phyloP scores from a whole-genome alignment of 2,888 invertebrate species.

The Macaria notata region DNA sequence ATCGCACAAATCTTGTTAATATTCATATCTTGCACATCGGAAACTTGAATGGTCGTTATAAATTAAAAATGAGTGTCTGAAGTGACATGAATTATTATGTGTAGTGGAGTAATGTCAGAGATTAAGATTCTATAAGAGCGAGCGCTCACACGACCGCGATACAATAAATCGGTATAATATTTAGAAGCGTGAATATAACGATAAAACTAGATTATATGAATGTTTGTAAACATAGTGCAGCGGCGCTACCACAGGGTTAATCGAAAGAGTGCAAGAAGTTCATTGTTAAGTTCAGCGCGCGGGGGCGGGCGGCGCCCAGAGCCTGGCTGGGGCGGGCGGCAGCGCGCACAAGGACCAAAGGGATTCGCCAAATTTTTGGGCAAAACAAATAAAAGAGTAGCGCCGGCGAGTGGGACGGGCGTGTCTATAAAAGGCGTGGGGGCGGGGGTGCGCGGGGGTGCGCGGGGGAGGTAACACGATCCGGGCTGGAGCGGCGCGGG shows the following conservation, averaged over 20 bases:
- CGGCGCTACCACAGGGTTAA: slow-evolving; percentile 49
- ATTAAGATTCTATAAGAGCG: neutral
- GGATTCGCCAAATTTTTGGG: slow-evolving; percentile 75
- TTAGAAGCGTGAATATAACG: slow-evolving; percentile 35
- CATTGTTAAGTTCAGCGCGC: slow-evolving; percentile 73
- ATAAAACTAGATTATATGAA: slow-evolving; percentile 59
- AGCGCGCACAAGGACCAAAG: slow-evolving; percentile 44
- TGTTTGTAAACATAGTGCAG: slow-evolving; percentile 68
- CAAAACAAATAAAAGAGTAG: slow-evolving; percentile 78
- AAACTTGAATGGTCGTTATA: neutral
- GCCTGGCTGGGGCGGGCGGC: slow-evolving; percentile 57
- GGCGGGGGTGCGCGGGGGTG: slow-evolving; percentile 81
- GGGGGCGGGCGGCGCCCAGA: slow-evolving; percentile 40
- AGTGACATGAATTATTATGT: neutral
- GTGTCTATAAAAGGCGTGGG: slow-evolving; percentile 81
- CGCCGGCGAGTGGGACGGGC: slow-evolving; percentile 70
- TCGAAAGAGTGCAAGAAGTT: slow-evolving; percentile 65
- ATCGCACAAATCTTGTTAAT: too few species aligned
- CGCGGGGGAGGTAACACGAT: slow-evolving; percentile 82
- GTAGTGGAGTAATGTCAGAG: neutral
- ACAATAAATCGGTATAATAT: slow-evolving; percentile 16
- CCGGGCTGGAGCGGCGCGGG: slow-evolving; percentile 79
- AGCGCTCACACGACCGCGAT: neutral
- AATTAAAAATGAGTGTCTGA: neutral
- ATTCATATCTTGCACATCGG: neutral